Evolutionary conservation across 1,140 invertebrate genomes (phyloP).

Genomic region (Hirudo medicinalis): DNA sequence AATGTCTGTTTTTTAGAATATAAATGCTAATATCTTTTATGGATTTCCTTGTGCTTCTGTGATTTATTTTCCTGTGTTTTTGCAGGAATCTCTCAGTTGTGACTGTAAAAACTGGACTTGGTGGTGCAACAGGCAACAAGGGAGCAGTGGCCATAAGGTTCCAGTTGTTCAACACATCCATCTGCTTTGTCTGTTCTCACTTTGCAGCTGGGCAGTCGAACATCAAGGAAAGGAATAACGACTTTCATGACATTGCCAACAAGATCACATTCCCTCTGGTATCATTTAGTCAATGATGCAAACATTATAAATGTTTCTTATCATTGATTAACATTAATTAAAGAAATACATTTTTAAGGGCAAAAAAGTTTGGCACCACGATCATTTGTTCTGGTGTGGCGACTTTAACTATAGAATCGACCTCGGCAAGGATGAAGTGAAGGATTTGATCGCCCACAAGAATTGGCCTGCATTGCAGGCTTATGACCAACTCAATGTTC

Average conservation of each 20-base stretch:
- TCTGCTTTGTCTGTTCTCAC: constrained; percentile 96
- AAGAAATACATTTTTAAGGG: constrained; percentile 42
- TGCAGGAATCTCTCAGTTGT: constrained; percentile 75
- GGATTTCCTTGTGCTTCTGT: not conserved
- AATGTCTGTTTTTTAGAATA: too few relatives aligned
- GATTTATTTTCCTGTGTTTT: constrained; percentile 19
- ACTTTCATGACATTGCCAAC: constrained; percentile 84
- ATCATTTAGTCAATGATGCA: constrained; percentile 23
- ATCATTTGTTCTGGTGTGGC: constrained; percentile 98
- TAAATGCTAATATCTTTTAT: too few relatives aligned
- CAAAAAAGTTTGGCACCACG: constrained; percentile 77
- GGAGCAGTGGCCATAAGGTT: constrained; percentile 89
- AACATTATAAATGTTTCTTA: not conserved
- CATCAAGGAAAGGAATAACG: constrained; percentile 85
- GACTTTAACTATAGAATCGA: constrained; percentile 99
- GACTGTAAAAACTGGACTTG: constrained; percentile 91
- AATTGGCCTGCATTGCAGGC: constrained; percentile 65
- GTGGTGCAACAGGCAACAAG: constrained; percentile 81
- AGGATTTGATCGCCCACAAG: constrained; percentile 62
- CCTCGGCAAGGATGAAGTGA: constrained; percentile 84
- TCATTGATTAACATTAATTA: too few relatives aligned
- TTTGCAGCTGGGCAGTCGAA: constrained; percentile 88
- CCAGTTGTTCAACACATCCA: constrained; percentile 74
- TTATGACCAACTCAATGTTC: constrained; percentile 71
- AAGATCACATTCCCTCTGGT: constrained; percentile 87